Conservation (phyloP, 2,888 invertebrate species). For the Lasioglossum pauxillum region DNA sequence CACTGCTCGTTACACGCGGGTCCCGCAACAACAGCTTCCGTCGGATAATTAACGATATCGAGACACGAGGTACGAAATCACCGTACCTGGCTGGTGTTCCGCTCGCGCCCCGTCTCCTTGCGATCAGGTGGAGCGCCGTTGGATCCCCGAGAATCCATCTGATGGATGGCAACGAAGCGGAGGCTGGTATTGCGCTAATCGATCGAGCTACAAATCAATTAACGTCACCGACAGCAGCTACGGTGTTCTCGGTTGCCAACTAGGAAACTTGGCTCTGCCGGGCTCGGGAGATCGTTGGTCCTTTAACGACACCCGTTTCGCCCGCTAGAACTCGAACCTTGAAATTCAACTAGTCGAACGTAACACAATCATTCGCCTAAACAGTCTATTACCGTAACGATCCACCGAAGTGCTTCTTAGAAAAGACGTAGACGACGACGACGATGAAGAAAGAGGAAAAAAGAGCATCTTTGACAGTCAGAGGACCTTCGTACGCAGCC, state of each 20-base stretch:
- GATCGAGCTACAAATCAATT: slow-evolving; percentile 63
- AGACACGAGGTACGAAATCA: slow-evolving; percentile 38
- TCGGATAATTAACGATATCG: slow-evolving; percentile 72
- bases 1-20: slow-evolving; percentile 73
- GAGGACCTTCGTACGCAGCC: slow-evolving; percentile 70
- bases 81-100: not conserved
- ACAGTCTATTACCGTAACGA: slow-evolving; percentile 49
- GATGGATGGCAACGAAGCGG: slow-evolving; percentile 35
- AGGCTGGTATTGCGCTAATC: slow-evolving; percentile 54
- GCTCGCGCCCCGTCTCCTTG: not conserved
- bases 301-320: slow-evolving; percentile 17
- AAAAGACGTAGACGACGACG: not conserved
- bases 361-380: not conserved
- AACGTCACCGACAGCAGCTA: slow-evolving; percentile 45
- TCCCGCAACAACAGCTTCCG: slow-evolving; percentile 45
- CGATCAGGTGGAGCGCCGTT: not conserved
- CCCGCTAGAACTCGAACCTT: not conserved
- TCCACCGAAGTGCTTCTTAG: slow-evolving; percentile 38
- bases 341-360: slow-evolving; percentile 14
- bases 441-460: not conserved
- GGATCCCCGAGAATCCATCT: not conserved
- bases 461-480: slow-evolving; percentile 67
- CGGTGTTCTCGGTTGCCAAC: slow-evolving; percentile 23
- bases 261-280: slow-evolving; percentile 36
- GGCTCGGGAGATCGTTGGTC: slow-evolving; percentile 10